These are phyloP conservation scores for Melanotaenia boesemani DNA, from an alignment of 2,797 vertebrate species.

Conservation along the genomic window DNA sequence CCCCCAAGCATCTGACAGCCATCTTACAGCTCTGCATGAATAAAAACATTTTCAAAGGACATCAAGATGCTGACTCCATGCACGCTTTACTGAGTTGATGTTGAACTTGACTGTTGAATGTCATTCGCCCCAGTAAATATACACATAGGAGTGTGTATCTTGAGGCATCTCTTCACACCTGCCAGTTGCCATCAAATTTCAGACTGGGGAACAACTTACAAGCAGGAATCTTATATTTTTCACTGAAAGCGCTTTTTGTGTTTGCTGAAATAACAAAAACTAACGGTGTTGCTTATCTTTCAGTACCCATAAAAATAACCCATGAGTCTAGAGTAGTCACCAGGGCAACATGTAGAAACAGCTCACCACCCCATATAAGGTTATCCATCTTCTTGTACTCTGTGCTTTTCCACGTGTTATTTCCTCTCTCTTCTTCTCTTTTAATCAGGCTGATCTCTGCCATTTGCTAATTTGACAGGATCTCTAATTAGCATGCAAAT, in stretches of 20 bases:
- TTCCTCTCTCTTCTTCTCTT: conserved; percentile 26
- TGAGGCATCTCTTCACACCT: conserved; percentile 26
- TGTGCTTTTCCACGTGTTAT: conserved; percentile 1
- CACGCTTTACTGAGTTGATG: conserved; percentile 25
- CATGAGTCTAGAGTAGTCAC: conserved; percentile 30
- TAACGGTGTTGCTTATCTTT: conserved; percentile 34
- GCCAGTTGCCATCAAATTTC: conserved; percentile 59
- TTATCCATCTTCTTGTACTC: conserved; percentile 14
- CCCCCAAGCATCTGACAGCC: conserved; percentile 30
- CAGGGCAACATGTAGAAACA: conserved; percentile 23
- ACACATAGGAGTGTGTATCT: not conserved
- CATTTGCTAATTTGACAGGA: conserved; percentile 67
- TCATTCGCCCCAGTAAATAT: conserved; percentile 20
- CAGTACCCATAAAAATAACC: conserved; percentile 39
- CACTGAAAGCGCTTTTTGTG: conserved; percentile 40
- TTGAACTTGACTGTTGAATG: conserved; percentile 23
- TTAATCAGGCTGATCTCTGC: conserved; percentile 63
- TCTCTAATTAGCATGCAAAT: conserved; percentile 78
- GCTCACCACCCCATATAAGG: conserved; percentile 1
- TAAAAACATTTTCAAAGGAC: conserved; percentile 31
- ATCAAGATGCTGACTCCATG: conserved; percentile 32
- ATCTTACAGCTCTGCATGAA: conserved; percentile 30
- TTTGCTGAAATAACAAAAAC: conserved; percentile 62
- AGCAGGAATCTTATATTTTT: conserved; percentile 52
- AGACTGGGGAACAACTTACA: conserved; percentile 49